Evolutionary conservation across 1,140 invertebrate genomes (phyloP), one percentile per base, ranked within the genome.

Genomic region (Drosophila sp.): DNA sequence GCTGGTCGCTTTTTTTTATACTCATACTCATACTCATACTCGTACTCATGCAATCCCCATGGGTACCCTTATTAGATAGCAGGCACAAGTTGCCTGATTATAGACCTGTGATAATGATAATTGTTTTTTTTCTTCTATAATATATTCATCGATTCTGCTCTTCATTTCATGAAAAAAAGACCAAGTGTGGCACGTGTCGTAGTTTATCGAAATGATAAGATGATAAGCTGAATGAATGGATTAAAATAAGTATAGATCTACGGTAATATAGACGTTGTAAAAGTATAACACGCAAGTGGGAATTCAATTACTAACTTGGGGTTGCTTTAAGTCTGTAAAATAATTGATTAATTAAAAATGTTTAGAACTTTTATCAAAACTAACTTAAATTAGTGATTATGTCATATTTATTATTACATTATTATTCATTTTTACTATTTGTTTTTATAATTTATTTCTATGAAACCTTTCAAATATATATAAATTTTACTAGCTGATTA

Each of bases 51-150:
- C 9, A 4, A 29, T 8, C 32, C 46, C 46, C 46, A 46, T 48
- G 45, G 58, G 46, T 81, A 75, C 78, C 89, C 89, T 90, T 90
- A 78, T 87, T 90, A 89, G 89, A 91, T 90, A 90, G 78, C 79
- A 57, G 61, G 54, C 69, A 57, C 69, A 66, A 57, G 69, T 63
- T 83, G 83, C 64, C 57, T 64, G 75, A 83, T 78, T 79, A 81
- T 81, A 75, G 63, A 57, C 36, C 25, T 50, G 40, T 69, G 83
- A 87, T 89, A 87, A 73, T 79, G 79, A 80, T 87, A 90, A 90
- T 86, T 89, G 82, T 89, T 78, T 87, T 65, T 46, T 58, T 29
- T 38, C 32, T 36, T 54, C 43, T 66, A 29, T 87, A 89, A 80
- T 89, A 83, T 87, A 90, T 91, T 91, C 83, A 84, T 78, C 67